Conservation (phyloP, 1,140 invertebrate species). For the Hyles vespertilio region DNA sequence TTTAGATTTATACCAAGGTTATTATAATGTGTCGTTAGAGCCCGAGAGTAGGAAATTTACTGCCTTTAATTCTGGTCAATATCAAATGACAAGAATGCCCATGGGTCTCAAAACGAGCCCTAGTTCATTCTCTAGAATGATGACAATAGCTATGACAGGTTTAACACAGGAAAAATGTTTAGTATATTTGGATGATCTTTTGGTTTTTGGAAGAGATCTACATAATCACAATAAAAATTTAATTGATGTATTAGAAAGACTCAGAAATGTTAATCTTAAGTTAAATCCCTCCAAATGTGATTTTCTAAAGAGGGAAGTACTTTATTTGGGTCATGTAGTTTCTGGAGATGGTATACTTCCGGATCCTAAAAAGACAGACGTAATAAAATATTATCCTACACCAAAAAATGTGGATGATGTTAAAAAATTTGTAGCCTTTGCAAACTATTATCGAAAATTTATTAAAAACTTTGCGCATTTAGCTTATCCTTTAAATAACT, state of each 20-base stretch:
- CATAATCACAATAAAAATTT: constrained; percentile 51
- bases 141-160: constrained; percentile 24
- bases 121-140: constrained; percentile 21
- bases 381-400: constrained; percentile 47
- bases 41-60: constrained; percentile 19
- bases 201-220: constrained; percentile 20
- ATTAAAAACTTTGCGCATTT: constrained; percentile 15
- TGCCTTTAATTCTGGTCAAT: constrained; percentile 22
- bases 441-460: constrained; percentile 52
- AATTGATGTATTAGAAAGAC: constrained; percentile 40
- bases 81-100: constrained; percentile 24
- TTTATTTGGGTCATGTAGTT: constrained; percentile 51
- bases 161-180: constrained; percentile 31
- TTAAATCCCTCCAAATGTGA: constrained; percentile 47
- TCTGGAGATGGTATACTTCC: constrained; percentile 49
- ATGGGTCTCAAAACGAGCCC: constrained; percentile 29
- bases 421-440: constrained; percentile 65
- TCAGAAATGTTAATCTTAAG: constrained; percentile 54
- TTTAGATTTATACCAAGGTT: constrained; percentile 15
- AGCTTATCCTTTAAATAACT: constrained; percentile 10
- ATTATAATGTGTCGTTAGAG: constrained; percentile 7
- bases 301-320: constrained; percentile 60
- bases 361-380: constrained; percentile 54
- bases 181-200: constrained; percentile 56
- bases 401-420: constrained; percentile 52